Conservation (phyloP, 2,888 invertebrate species). For the Iphiclides podalirius region DNA sequence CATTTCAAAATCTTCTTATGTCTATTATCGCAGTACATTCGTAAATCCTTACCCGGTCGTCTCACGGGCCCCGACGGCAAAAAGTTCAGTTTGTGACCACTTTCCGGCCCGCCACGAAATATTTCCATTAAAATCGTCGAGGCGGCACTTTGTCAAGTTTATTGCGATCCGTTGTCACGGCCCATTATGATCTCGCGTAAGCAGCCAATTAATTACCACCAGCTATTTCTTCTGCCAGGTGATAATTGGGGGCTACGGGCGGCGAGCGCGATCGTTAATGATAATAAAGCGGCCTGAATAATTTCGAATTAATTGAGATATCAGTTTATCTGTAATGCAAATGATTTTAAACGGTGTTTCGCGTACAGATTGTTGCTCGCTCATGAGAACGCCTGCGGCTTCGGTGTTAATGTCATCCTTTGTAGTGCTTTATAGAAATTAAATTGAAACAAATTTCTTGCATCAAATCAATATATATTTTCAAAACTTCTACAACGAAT, state of each 20-base stretch:
- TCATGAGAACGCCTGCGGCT: neutral
- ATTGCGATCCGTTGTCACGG: conserved; percentile 11
- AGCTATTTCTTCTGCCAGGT: conserved; percentile 15
- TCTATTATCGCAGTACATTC: no score
- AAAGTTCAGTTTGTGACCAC: no score
- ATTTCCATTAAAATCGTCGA: neutral
- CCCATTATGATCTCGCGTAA: conserved; percentile 5
- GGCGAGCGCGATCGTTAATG: conserved; percentile 4
- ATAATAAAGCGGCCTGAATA: conserved; percentile 15
- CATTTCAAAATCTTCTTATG: no score
- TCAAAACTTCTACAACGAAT: no score
- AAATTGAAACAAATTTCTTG: no score
- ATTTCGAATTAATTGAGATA: conserved; percentile 18
- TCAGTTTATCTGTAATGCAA: conserved; percentile 12
- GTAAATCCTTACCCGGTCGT: no score
- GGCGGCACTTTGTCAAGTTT: conserved; percentile 8
- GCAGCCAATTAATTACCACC: conserved; percentile 14
- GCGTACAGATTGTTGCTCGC: neutral
- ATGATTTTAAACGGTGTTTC: neutral
- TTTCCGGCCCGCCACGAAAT: neutral
- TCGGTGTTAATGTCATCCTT: no score
- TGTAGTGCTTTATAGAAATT: no score
- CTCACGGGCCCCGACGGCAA: no score
- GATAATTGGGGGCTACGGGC: conserved; percentile 17
- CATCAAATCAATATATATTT: no score